Conservation (phyloP, 1,140 invertebrate genomes). For the Scylla paramamosain region DNA sequence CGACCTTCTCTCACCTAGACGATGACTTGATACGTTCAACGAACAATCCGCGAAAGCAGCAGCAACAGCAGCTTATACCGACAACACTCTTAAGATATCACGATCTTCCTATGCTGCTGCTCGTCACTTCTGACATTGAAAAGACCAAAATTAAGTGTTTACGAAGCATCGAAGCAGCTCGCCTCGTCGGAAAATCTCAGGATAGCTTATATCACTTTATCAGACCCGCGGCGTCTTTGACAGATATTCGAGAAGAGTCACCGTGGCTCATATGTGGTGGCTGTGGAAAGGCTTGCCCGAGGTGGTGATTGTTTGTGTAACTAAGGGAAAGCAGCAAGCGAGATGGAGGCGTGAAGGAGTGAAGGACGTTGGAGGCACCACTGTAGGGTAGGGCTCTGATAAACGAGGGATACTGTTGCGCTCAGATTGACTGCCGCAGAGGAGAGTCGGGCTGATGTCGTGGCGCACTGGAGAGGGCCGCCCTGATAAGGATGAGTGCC, state of each 20-base stretch:
- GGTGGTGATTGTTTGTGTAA: not conserved
- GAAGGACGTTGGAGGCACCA: not conserved
- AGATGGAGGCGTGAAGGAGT: not conserved
- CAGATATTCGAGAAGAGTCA: not conserved
- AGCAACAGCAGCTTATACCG: not conserved
- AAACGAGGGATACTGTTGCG: not conserved
- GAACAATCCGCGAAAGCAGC: too few relatives aligned
- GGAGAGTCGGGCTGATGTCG: slow-evolving; percentile 10
- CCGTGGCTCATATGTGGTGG: not conserved
- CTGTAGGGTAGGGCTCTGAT: not conserved
- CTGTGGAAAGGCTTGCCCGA: not conserved
- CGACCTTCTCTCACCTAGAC: not conserved
- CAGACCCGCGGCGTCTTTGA: not conserved
- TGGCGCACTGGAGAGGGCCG: not conserved
- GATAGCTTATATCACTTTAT: not conserved
- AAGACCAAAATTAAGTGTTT: not conserved
- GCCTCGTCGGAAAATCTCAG: not conserved
- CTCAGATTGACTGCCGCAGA: slow-evolving; percentile 23
- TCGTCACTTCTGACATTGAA: too few relatives aligned
- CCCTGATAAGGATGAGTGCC: slow-evolving; percentile 16
- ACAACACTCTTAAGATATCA: not conserved
- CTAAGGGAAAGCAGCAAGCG: not conserved
- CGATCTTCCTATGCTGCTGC: not conserved
- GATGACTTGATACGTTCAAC: not conserved
- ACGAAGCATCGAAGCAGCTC: not conserved